Percentiles rank a stretch among this genome's conserved stretches.
phyloP scores from a whole-genome alignment of 2,113 vertebrate genomes.

The Crotalus viridis region DNA sequence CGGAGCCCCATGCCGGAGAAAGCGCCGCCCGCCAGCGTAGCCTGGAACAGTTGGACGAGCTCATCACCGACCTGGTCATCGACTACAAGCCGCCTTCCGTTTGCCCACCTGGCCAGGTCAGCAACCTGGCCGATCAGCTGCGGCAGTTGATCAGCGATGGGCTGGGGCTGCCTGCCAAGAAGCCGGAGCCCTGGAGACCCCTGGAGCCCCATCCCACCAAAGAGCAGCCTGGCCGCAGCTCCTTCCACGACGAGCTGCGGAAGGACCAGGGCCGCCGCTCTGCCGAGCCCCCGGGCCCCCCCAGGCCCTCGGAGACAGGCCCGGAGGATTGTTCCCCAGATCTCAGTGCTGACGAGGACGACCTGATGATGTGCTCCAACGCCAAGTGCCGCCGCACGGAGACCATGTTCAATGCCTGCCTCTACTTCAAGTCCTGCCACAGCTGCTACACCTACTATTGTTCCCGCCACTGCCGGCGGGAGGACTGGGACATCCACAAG shows the following conservation, averaged over 20 bases:
- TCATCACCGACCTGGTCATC: constrained; percentile 91
- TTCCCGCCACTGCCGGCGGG: constrained; percentile 89
- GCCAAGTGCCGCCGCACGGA: constrained; percentile 87
- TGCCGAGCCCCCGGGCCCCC: accelerated
- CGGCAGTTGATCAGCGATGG: constrained; percentile 81
- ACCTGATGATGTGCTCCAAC: constrained; percentile 92
- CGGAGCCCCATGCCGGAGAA: constrained; percentile 64
- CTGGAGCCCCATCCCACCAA: constrained; percentile 67
- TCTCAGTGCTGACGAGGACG: constrained; percentile 88
- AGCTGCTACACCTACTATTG: constrained; percentile 98
- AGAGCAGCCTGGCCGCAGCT: constrained; percentile 78
- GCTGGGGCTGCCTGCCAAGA: constrained; percentile 62
- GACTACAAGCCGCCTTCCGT: constrained; percentile 84
- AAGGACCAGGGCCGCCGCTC: constrained; percentile 73
- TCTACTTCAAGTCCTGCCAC: constrained; percentile 96
- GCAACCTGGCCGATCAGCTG: constrained; percentile 80
- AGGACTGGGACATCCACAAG: constrained; percentile 94
- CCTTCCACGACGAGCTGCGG: constrained; percentile 66
- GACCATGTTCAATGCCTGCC: constrained; percentile 91
- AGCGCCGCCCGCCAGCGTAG: constrained; percentile 83
- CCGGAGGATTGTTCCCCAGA: constrained; percentile 83
- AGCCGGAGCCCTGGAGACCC: constrained; percentile 53
- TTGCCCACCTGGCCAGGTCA: constrained; percentile 66
- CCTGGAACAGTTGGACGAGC: constrained; percentile 91
- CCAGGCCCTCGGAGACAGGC: constrained; percentile 41